Base-by-base conservation (phyloP, 2,113 vertebrate species). In the Myotis davidii region DNA sequence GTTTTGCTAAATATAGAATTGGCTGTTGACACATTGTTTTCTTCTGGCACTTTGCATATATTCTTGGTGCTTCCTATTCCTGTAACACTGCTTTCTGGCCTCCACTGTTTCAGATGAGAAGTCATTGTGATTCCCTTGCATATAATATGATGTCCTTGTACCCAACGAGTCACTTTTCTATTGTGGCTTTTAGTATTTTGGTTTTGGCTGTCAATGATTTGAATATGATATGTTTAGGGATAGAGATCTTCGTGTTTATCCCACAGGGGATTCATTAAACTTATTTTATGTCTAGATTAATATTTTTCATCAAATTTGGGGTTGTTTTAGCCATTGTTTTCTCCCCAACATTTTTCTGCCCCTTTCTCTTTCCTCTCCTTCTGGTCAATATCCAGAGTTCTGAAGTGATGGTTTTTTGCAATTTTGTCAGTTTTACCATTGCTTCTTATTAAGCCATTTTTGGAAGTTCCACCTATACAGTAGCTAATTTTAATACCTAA, bases 351-450 rank as follows among this genome's bases (percentile, higher is more conserved):
- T 59, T 3, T 20, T 70, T 73, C 54, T 85, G 21, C 23, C 12
- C 34, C 20, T 54, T 86, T 88, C 48, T 37, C 39, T 84, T 94
- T 85, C 59, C 48, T 83, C 91, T 83, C 65, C n/a, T 70, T 88
- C 20, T 83, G 45, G 37, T 34, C 83, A 93, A 59, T 82, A 87
- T 93, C 37, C 52, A 88, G 52, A 73, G 37, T 96, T 67, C 54
- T 59, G 1, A 90, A 93, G 32, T 70, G 25, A 34, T 84, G 86
- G 16, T 64, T n/a, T 94, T 90, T 54, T 76, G 23, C 16, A 78
- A 9, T 65, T 45, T 90, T 87, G 32, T 77, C 29, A 56, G 13
- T 91, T 93, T 78, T 56, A 87, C 52, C 52, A 78, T 73, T 83
- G 52, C 12, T 91, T 61, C 52, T 90, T 82, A 56, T 82, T 39